Evolutionary conservation across 2,888 invertebrate genomes (phyloP), one percentile per base, ranked within the genome.

Genomic region (Phragmatobia fuliginosa): DNA sequence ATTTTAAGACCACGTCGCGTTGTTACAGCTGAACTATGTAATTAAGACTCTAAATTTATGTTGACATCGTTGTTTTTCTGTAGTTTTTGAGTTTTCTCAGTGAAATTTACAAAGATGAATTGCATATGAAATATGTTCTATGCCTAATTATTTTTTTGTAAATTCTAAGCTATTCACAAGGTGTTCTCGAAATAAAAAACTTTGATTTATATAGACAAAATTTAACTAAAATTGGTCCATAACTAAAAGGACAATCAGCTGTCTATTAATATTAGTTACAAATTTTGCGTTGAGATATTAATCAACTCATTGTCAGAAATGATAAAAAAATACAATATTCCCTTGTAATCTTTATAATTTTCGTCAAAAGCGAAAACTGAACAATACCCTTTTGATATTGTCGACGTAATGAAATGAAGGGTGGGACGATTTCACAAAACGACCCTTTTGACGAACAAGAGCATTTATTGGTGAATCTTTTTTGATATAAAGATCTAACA

Each of bases 221-320:
- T 45, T 71, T 72, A 59, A 2, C 5, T 11, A 14, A 25, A 52
- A 52, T 52, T 52, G 25, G 11, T 52, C 14, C 52, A 5, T n/a
- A 25, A 70, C 60, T 64, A 72, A 73, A 66, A 28, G 60, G 73
- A 72, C 70, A 67, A 78, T 75, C 60, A 70, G 67, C 65, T 56
- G 4, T 59, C 62, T 66, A 66, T 69, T 75, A 81, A 75, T 70
- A 78, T 78, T 81, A 73, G 36, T 61, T 60, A 33, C 31, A 3
- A 59, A 65, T 67, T 70, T 66, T 62, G 21, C 33, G 14, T 38
- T 28, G 11, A 62, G 11, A 67, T 61, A 14, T 32, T 66, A 68
- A 73, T 38, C 45, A 75, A 71, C 67, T 59, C 14, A 1, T 52
- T 49, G n/a, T n/a, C 14, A 25, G 11, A 25, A 25, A 52, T 49